Evolutionary conservation across 1,140 invertebrate species (phyloP).

Genomic region (Halesus radiatus): DNA sequence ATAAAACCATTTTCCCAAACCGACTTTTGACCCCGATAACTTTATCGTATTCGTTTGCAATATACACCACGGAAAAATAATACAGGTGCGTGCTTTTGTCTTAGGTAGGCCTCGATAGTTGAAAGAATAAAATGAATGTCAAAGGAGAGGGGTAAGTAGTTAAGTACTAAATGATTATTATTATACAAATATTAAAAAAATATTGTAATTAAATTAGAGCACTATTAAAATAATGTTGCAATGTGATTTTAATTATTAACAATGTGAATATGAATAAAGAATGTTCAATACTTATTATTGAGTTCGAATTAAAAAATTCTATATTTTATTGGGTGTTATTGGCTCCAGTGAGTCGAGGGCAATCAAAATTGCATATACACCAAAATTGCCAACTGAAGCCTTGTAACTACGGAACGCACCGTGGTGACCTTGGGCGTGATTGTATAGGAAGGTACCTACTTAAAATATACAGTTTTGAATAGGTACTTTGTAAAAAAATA

Average conservation of each 20-base stretch:
- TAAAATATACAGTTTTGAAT: too few relatives aligned
- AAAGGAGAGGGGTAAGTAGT: not conserved
- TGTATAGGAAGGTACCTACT: too few relatives aligned
- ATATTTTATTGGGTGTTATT: not conserved
- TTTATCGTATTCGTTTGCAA: not conserved
- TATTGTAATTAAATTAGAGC: too few relatives aligned
- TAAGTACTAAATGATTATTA: not conserved
- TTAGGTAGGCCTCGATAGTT: not conserved
- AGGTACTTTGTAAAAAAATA: too few relatives aligned
- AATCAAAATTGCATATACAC: not conserved
- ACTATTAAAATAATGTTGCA: too few relatives aligned
- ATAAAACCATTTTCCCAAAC: not conserved
- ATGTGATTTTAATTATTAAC: too few relatives aligned
- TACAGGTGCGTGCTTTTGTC: not conserved
- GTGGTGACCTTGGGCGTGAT: too few relatives aligned
- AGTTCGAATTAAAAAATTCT: not conserved
- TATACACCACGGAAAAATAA: not conserved
- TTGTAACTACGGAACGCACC: too few relatives aligned
- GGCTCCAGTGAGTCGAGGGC: not conserved
- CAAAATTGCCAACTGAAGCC: not conserved
- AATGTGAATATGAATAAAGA: too few relatives aligned
- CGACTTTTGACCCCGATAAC: not conserved
- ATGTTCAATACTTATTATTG: too few relatives aligned
- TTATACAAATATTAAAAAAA: too few relatives aligned
- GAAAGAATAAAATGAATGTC: not conserved